Conservation (phyloP, 2,888 invertebrate species). For the Hypolimnas misippus region DNA sequence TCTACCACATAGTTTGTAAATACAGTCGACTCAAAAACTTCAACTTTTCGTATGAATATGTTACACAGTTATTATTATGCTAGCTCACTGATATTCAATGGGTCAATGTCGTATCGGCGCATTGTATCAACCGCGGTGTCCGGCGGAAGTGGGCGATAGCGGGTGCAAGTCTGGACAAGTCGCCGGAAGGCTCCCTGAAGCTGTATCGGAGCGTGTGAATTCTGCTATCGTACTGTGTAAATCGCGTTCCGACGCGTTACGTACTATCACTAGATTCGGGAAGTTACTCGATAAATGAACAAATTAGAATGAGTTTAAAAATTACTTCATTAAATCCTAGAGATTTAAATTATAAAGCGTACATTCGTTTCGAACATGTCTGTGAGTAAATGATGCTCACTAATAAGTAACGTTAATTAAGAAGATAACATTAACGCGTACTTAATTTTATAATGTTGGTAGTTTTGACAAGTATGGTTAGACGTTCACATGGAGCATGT, state of each 20-base stretch:
- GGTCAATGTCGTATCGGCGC: constrained; percentile 43
- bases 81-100: constrained; percentile 34
- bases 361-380: too few relatives aligned
- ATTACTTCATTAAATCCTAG: neutral
- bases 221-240: constrained; percentile 47
- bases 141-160: constrained; percentile 76
- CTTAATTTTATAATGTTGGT: constrained; percentile 19
- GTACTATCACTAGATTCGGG: constrained; percentile 13
- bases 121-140: constrained; percentile 63
- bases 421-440: constrained; percentile 4
- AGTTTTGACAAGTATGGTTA: constrained; percentile 22
- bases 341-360: neutral
- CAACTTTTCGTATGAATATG: neutral
- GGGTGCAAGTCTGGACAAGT: constrained; percentile 70
- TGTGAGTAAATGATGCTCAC: neutral
- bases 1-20: too few relatives aligned
- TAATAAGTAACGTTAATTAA: constrained; percentile 9
- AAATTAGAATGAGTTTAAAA: neutral
- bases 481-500: constrained; percentile 12
- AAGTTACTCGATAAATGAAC: neutral
- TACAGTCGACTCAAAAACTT: neutral
- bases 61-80: constrained; percentile 10
- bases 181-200: constrained; percentile 65
- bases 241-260: constrained; percentile 35
- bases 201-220: constrained; percentile 69